Conservation (phyloP, 2,113 vertebrate genomes). For the Ictalurus punctatus region DNA sequence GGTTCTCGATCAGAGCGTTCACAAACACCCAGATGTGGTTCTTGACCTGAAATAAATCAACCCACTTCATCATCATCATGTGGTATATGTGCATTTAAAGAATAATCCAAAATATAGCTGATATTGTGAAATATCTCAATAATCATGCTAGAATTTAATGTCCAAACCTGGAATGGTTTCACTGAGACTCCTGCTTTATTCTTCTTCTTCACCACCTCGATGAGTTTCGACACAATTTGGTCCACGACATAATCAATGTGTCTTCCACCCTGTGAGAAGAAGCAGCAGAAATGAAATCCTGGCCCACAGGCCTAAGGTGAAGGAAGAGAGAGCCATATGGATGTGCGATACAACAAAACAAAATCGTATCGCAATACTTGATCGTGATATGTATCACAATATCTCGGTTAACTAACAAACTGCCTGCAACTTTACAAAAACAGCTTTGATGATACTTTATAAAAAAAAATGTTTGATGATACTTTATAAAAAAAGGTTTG, state of each 20-base stretch:
- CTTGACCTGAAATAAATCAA: constrained; percentile 82
- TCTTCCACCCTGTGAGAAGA: constrained; percentile 83
- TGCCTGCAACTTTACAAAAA: not conserved
- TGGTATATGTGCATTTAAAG: not conserved
- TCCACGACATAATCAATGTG: constrained; percentile 97
- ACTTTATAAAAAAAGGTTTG: too few species aligned
- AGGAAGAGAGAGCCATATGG: not conserved
- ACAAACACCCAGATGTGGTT: constrained; percentile 99
- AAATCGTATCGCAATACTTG: not conserved
- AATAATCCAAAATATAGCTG: not conserved
- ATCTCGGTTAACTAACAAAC: not conserved
- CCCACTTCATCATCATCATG: not conserved
- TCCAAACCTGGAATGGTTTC: constrained; percentile 96
- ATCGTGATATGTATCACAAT: not conserved
- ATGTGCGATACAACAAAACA: not conserved
- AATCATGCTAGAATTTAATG: not conserved
- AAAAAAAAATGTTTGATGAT: not conserved
- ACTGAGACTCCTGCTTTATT: constrained; percentile 98
- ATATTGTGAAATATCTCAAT: not conserved
- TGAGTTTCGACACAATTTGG: constrained; percentile 95
- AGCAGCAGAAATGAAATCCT: not conserved
- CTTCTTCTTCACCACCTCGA: constrained; percentile 99
- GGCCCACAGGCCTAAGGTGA: too few species aligned
- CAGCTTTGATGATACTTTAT: too few species aligned
- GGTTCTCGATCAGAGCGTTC: constrained; percentile 97